phyloP scores from a whole-genome alignment of 2,797 vertebrate species.

The Novumbra hubbsi region DNA sequence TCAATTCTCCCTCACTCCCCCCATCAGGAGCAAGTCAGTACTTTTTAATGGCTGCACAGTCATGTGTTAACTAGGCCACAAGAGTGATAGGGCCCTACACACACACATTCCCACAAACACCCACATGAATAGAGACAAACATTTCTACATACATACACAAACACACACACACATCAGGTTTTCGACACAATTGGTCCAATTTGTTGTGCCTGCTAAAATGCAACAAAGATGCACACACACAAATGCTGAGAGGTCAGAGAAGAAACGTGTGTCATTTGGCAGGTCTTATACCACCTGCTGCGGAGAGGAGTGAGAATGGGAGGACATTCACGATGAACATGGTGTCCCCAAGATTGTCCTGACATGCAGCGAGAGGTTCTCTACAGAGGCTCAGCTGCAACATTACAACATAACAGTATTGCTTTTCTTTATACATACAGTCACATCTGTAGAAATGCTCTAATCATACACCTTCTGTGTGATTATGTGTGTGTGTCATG shows the following conservation, averaged over 20 bases:
- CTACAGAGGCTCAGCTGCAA: neutral
- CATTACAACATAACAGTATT: neutral
- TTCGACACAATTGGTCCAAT: neutral
- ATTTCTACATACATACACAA: neutral
- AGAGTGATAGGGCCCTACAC: constrained; percentile 39
- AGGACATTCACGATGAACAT: neutral
- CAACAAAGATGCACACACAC: neutral
- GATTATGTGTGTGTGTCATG: neutral
- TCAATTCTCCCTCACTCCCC: constrained; percentile 19
- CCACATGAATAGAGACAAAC: neutral
- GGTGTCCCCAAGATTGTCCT: neutral
- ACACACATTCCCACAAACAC: neutral
- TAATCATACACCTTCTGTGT: neutral
- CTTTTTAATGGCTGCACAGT: constrained; percentile 58
- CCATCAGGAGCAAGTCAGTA: constrained; percentile 42
- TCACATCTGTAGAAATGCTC: neutral
- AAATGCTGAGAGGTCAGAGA: neutral
- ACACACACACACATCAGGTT: neutral
- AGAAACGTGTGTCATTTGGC: neutral
- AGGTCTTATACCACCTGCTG: neutral
- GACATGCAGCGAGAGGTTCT: neutral
- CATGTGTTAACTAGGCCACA: constrained; percentile 58
- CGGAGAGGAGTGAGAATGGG: neutral
- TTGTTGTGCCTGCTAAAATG: too few species aligned
- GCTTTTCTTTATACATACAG: neutral